phyloP scores from a whole-genome alignment of 2,797 vertebrate species.

The Xenopus petersii region DNA sequence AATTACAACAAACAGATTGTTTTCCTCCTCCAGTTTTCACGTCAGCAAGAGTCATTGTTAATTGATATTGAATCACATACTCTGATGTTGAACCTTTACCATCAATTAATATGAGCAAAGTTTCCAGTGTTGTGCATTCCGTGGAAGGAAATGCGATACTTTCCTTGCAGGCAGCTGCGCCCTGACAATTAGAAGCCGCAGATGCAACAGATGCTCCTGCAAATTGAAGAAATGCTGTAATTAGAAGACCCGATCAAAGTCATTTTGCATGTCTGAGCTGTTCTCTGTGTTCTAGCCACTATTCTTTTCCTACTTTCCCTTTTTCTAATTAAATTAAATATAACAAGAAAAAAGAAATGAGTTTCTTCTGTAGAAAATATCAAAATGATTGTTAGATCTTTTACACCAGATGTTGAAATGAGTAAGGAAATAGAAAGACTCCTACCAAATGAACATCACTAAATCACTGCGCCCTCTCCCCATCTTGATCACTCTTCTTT shows the following conservation, averaged over 20 bases:
- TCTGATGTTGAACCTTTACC: slow-evolving; percentile 40
- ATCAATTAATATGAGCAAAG: slow-evolving; percentile 41
- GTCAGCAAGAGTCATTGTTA: slow-evolving; percentile 13
- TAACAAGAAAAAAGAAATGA: background rate
- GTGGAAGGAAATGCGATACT: slow-evolving; percentile 29
- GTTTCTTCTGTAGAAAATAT: background rate
- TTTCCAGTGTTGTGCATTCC: slow-evolving; percentile 28
- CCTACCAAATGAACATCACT: too few relatives aligned
- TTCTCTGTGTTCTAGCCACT: background rate
- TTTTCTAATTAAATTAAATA: slow-evolving; percentile 1
- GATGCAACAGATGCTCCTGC: slow-evolving; percentile 45
- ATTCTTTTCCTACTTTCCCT: background rate
- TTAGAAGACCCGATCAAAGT: slow-evolving; percentile 36
- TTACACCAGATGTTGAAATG: too few relatives aligned
- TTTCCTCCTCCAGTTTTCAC: slow-evolving; percentile 10
- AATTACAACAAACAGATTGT: slow-evolving; percentile 19
- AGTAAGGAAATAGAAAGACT: too few relatives aligned
- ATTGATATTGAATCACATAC: slow-evolving; percentile 43
- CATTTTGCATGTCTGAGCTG: slow-evolving; percentile 15
- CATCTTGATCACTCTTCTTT: too few relatives aligned
- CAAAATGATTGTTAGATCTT: background rate
- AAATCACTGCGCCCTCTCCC: too few relatives aligned
- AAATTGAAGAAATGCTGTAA: slow-evolving; percentile 44
- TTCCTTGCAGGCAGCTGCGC: slow-evolving; percentile 32
- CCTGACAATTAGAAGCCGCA: slow-evolving; percentile 36